Conservation (phyloP, 2,888 invertebrate species). For the Prionchulus punctatus region DNA sequence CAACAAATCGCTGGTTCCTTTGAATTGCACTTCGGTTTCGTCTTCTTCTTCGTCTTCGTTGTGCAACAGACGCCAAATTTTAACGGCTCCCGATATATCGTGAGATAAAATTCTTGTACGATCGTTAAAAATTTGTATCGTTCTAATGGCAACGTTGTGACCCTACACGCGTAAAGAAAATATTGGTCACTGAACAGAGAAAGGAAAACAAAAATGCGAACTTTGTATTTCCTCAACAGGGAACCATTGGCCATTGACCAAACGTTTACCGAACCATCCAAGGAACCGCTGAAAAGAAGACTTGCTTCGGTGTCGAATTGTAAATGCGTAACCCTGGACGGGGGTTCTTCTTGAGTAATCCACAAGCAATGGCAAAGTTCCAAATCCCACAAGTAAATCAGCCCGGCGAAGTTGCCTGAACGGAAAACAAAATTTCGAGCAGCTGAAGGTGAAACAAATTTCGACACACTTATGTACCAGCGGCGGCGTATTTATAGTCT, state of each 20-base stretch:
- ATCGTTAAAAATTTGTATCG: slow-evolving; percentile 23
- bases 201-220: too few relatives aligned
- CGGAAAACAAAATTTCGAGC: neutral
- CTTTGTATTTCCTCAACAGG: neutral
- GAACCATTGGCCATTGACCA: slow-evolving; percentile 8
- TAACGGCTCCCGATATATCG: slow-evolving; percentile 21
- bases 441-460: neutral
- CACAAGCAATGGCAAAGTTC: slow-evolving; percentile 28
- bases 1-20: neutral
- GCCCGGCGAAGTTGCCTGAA: slow-evolving; percentile 24
- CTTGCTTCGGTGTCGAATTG: neutral
- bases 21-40: neutral
- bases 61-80: slow-evolving; percentile 26
- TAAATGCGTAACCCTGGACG: neutral
- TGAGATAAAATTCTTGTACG: slow-evolving; percentile 23
- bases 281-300: slow-evolving; percentile 21
- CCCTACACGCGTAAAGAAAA: slow-evolving; percentile 20
- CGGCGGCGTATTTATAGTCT: slow-evolving; percentile 7
- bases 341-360: slow-evolving; percentile 15
- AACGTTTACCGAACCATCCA: slow-evolving; percentile 15
- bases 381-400: slow-evolving; percentile 29
- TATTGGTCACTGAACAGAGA: too few relatives aligned
- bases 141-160: slow-evolving; percentile 19
- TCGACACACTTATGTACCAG: slow-evolving; percentile 3
- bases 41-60: neutral